Base-by-base conservation (phyloP, 1,140 invertebrate genomes). In the Cyphomyrmex costatus region DNA sequence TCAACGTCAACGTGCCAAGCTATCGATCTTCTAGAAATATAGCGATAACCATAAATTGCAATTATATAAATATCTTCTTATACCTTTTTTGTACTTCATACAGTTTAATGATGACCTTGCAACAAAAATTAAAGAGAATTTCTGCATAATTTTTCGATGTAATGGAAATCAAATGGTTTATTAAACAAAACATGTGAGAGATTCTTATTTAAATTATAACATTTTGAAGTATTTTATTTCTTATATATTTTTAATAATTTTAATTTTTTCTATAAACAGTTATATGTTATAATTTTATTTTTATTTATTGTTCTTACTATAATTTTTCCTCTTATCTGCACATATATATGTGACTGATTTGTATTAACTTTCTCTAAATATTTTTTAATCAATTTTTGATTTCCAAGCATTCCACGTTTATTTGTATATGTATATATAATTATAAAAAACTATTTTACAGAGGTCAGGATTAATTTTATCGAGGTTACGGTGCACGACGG, bases 381-480 rank as follows among this genome's bases (percentile, higher is more conserved):
- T 78, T 65, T 46, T 61, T 24, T 3, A n/a, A 16, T 58, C 0
- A 6, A 33, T 51, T 46, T 8, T 10, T 51, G 33, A 76, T 63
- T 19, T 6, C 16, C 3, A 3, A 16, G 36, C n/a, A 14, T n/a
- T 65, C 65, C 36, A 1, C 36, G 24, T 30, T 65, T 65, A n/a
- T 46, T 12, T 63, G 1, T 42, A 42, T 42, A 8, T 12, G 10
- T 42, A 8, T 12, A 42, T 42, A 42, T 21, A 51, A 63, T 49
- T 30, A 78, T 51, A 7, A 3, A 27, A 51, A n/a, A 73, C 12
- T 36, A 51, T 82, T 73, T 88, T 42, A n/a, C 68, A 27, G 24
- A 56, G 68, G 61, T 63, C 36, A 65, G 42, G 24, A 19, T 65
- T 27, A 78, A 71, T 82, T 82, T 71, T 49, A 63, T n/a, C 21